Base-by-base conservation (phyloP, 1,140 invertebrate species). In the Globodera rostochiensis region DNA sequence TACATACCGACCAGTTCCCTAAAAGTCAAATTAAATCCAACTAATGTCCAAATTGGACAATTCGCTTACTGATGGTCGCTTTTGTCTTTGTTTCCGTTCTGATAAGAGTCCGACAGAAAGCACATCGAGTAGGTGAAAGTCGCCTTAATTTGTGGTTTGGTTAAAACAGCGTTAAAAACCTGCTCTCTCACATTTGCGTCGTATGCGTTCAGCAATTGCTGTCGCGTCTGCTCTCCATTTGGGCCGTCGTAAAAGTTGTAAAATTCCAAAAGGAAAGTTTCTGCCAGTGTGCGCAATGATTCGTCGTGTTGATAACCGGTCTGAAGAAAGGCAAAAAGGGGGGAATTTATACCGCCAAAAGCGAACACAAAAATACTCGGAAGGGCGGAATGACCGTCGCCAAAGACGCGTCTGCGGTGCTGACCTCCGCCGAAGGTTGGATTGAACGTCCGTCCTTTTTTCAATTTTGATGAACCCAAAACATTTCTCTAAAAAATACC, bases 81-180 rank as follows among this genome's bases (percentile, higher is more conserved):
- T 74, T 15, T 19, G 53, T 79, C 80, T 50, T 47, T 74, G n/a
- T 53, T 57, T 36, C 53, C 73, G 49, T 67, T 73, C 21, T 11
- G 74, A 53, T 66, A 50, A n/a, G 74, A 15, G 46, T 74, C 73
- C 7, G 71, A 53, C 36, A 86, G 45, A 75, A 70, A 80, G 49
- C 70, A 53, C 6, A 85, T 70, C 8, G 80, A 79, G 69, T 86
- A 84, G 15, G 84, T 86, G 75, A 85, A 85, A 7, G 71, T 80
- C 8, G 84, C 85, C 83, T 84, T 36, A 84, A 84, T 83, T 19
- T n/a, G 0, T 21, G 70, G 13, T 82, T 66, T 80, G 13, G 5
- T 25, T 36, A 36, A 36, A 36, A 3, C 36, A 1, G 36, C 36
- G 47, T 49, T 47, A 67, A 67, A 66, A n/a, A 49, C 45, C n/a